Base-by-base conservation (phyloP, 2,888 invertebrate genomes). In the Pristionchus japonicus region DNA sequence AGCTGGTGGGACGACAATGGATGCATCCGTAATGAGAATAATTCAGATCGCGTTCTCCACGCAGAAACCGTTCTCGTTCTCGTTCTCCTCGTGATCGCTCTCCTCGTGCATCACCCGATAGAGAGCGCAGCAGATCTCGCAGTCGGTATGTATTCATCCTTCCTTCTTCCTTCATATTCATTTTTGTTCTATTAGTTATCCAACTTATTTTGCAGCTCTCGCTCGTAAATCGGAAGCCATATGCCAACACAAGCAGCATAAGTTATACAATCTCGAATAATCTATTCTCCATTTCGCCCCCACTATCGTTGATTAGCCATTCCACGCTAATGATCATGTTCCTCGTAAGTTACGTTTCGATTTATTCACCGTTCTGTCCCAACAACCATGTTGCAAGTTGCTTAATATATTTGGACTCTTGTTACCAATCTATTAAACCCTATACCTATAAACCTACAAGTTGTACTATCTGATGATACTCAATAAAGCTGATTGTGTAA, bases 51-150 rank as follows among this genome's bases (percentile, higher is more conserved):
- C 86, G 86, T n/a, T 86, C 90, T 64, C 90, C 90, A 49, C 88
- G 90, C 13, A 86, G 87, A 2, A 43, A 64, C 13, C 87, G 87
- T 57, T 87, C 89, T 85, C 89, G 89, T 40, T 89, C 89, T 20
- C 88, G 89, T 43, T 90, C 90, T 1, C n/a, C 87, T 1, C 87
- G 90, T 84, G 90, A 90, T 86, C 89, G 90, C 40, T 88, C 89
- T 61, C 89, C 84, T n/a, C 83, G 82, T 31, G 82, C 40, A 23
- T 82, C 82, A 2, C 84, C 84, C 84, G 84, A 57, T 13, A 61
- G 84, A 61, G 84, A 61, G 82, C 67, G 88, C 57, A 88, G 89
- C 88, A 61, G 89, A 20, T 89, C 90, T 47, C 89, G 90, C 64
- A 83, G 89, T 47, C 89, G 90, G 90, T 89, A 89, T 88, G n/a